phyloP scores from a whole-genome alignment of 2,797 vertebrate genomes.

The Menidia menidia region DNA sequence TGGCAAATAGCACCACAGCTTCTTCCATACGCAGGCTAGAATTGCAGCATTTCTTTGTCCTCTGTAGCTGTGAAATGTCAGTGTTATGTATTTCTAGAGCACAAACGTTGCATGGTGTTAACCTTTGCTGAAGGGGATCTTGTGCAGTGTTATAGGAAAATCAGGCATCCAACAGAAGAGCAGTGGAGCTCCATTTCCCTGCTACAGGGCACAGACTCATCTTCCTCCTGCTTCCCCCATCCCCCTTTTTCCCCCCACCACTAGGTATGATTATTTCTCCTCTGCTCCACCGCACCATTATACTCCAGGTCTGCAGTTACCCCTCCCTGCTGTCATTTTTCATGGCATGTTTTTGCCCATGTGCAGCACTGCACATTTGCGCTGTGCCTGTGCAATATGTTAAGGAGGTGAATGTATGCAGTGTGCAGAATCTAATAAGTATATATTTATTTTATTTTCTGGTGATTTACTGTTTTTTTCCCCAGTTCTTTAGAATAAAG shows the following conservation, averaged over 20 bases:
- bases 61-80: constrained; percentile 33
- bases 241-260: constrained; percentile 64
- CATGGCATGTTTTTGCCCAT: constrained; percentile 77
- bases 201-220: constrained; percentile 78
- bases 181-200: constrained; percentile 75
- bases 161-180: constrained; percentile 69
- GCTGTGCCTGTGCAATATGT: constrained; percentile 78
- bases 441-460: constrained; percentile 83
- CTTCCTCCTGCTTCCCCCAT: constrained; percentile 69
- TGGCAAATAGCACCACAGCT: background rate
- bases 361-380: constrained; percentile 76
- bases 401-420: constrained; percentile 82
- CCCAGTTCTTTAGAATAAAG: constrained; percentile 66
- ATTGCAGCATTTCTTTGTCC: constrained; percentile 26
- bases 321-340: constrained; percentile 83
- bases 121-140: constrained; percentile 62
- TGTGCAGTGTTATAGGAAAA: constrained; percentile 68
- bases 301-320: constrained; percentile 80
- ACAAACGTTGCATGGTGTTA: constrained; percentile 56
- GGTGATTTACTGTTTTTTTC: constrained; percentile 77
- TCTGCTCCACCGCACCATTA: constrained; percentile 75
- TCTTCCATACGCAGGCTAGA: constrained; percentile 3
- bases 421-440: constrained; percentile 81
- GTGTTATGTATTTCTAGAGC: constrained; percentile 38
- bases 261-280: constrained; percentile 83